phyloP scores from a whole-genome alignment of 35 echinoderm and acorn worm species.

The Ptychodera flava region DNA sequence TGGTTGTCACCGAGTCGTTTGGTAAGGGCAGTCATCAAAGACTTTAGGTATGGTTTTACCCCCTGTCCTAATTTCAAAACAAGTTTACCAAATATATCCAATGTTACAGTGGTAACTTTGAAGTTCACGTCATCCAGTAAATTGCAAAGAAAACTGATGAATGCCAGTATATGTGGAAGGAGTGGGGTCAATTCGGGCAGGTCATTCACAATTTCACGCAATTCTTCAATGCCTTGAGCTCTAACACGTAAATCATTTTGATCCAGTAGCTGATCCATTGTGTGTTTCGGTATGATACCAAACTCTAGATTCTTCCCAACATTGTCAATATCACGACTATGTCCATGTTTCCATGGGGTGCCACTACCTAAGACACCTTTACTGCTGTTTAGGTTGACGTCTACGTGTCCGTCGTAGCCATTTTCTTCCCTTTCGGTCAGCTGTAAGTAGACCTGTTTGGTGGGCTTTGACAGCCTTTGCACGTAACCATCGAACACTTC shows the following conservation, averaged over 20 bases:
- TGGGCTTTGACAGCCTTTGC: conserved; percentile 49
- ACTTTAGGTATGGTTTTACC: conserved; percentile 72
- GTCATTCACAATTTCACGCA: conserved; percentile 50
- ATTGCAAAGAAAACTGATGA: conserved; percentile 94
- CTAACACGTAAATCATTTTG: conserved; percentile 83
- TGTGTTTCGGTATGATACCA: conserved; percentile 58
- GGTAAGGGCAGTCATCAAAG: conserved; percentile 69
- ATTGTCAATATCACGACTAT: conserved; percentile 4
- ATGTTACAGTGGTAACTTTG: conserved; percentile 66
- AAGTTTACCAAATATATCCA: conserved; percentile 77
- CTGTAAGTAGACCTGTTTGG: conserved; percentile 44
- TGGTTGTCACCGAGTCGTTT: conserved; percentile 93
- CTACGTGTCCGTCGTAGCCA: conserved; percentile 13
- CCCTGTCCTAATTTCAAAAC: conserved; percentile 67
- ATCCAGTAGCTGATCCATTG: conserved; percentile 61
- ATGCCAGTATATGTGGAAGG: conserved; percentile 56
- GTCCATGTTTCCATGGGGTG: not conserved
- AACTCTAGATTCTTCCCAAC: conserved; percentile 37
- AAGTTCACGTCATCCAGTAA: conserved; percentile 90
- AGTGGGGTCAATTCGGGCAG: conserved; percentile 41
- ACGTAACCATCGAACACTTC: conserved; percentile 55
- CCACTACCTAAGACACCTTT: not conserved
- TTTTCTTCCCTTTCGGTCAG: conserved; percentile 28
- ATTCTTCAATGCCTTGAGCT: conserved; percentile 54
- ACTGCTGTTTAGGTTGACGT: conserved; percentile 36